Percentiles rank a stretch among this genome's conserved stretches.
phyloP scores from a whole-genome alignment of 2,113 vertebrate species.

The Brachirus orientalis region DNA sequence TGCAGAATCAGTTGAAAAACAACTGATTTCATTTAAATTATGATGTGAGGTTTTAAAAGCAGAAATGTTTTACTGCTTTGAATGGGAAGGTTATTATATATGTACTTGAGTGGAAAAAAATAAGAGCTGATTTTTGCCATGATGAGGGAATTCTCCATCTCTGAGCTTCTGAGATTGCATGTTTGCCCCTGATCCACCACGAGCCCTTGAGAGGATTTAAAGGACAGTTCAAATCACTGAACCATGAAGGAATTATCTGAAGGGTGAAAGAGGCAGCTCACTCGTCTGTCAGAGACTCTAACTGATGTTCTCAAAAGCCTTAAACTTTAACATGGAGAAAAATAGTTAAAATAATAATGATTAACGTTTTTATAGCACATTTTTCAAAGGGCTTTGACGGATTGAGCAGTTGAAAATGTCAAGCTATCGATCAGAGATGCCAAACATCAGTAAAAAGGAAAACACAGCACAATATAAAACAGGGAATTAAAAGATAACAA shows the following conservation, averaged over 20 bases:
- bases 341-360: neutral
- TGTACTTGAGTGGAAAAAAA: too few species aligned
- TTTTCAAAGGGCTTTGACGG: too few species aligned
- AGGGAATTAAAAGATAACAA: too few species aligned
- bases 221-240: constrained; percentile 44
- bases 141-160: constrained; percentile 32
- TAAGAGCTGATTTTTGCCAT: constrained; percentile 29
- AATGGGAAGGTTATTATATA: neutral
- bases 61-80: neutral
- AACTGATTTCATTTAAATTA: constrained; percentile 6
- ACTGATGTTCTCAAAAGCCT: constrained; percentile 23
- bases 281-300: constrained; percentile 46
- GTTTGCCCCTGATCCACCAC: constrained; percentile 13
- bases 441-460: too few species aligned
- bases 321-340: constrained; percentile 16
- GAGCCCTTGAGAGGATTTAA: constrained; percentile 54
- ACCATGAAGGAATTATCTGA: constrained; percentile 43
- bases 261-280: constrained; percentile 14
- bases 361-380: too few species aligned
- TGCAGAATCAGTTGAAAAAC: constrained; percentile 5
- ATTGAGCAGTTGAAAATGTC: too few species aligned
- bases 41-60: neutral
- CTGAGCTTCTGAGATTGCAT: too few species aligned
- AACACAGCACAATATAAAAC: too few species aligned
- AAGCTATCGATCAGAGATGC: too few species aligned